These are phyloP conservation scores for Luidia sarsii DNA, from an alignment of 53 echinoderm and acorn worm genomes.

Conservation along the genomic window DNA sequence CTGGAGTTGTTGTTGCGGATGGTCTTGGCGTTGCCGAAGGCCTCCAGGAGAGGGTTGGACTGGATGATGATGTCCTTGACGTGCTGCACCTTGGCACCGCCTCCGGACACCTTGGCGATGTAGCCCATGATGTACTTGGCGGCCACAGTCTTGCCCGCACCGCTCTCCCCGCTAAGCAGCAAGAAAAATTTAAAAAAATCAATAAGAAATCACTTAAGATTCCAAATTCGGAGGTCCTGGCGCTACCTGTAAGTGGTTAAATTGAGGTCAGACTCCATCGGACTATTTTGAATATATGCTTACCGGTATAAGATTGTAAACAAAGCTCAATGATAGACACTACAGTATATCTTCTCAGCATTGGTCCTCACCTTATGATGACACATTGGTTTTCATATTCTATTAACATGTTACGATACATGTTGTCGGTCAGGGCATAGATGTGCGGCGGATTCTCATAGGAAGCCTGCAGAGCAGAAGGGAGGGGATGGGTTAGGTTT, in stretches of 20 bases:
- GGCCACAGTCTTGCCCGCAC: conserved; percentile 97
- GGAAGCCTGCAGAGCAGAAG: conserved; percentile 65
- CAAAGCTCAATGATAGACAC: too few relatives aligned
- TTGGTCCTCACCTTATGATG: conserved; percentile 91
- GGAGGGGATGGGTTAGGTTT: not conserved
- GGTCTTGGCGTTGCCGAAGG: conserved; percentile 98
- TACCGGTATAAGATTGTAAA: too few relatives aligned
- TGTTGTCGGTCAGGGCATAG: conserved; percentile 93
- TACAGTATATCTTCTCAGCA: too few relatives aligned
- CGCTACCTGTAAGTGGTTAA: too few relatives aligned
- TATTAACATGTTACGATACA: conserved; percentile 98
- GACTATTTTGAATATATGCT: too few relatives aligned
- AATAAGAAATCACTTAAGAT: too few relatives aligned
- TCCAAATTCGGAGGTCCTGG: too few relatives aligned
- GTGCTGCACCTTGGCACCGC: conserved; percentile 90
- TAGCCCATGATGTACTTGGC: conserved; percentile 99
- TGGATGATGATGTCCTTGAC: conserved; percentile 99
- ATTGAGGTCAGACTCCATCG: too few relatives aligned
- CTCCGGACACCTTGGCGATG: conserved; percentile 97
- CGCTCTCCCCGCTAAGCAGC: conserved; percentile 98
- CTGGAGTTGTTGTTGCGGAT: conserved; percentile 99
- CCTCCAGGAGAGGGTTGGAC: conserved; percentile 96
- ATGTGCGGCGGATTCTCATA: conserved; percentile 99
- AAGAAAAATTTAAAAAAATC: too few relatives aligned
- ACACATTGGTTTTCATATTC: conserved; percentile 99